A percentile compares a stretch with the other conserved stretches of the same genome.
phyloP scores from a whole-genome alignment of 2,888 invertebrate genomes.

The Diplazon laetatorius region DNA sequence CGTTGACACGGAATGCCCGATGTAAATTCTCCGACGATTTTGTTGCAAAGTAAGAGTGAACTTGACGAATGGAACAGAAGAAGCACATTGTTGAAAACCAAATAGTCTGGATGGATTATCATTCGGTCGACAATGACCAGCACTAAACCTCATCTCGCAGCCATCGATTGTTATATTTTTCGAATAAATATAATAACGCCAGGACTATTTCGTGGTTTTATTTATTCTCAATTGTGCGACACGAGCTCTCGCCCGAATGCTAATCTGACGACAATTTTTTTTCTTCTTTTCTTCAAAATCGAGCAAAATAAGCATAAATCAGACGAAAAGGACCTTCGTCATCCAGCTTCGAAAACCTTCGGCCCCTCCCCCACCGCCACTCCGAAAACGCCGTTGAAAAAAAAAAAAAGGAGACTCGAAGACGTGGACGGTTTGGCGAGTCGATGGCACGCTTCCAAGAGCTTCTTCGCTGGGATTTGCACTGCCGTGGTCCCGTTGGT shows the following conservation, averaged over 20 bases:
- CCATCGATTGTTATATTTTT: no score
- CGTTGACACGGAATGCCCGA: no score
- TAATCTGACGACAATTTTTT: neutral
- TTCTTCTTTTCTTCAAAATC: no score
- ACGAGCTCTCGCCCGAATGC: neutral
- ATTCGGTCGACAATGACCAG: no score
- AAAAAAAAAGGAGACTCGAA: slow-evolving; percentile 4
- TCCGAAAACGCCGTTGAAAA: neutral
- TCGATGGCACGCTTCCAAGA: slow-evolving; percentile 74
- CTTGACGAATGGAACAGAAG: no score
- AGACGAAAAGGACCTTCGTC: slow-evolving; percentile 8
- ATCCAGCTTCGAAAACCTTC: neutral
- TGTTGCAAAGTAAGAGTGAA: no score
- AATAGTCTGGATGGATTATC: no score
- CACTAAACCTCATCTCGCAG: no score
- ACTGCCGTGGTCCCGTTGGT: slow-evolving; percentile 20
- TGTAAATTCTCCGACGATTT: no score
- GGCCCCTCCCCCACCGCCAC: slow-evolving; percentile 21
- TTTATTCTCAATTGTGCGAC: neutral
- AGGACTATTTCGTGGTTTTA: slow-evolving; percentile 1
- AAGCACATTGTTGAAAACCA: no score
- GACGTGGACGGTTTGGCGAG: slow-evolving; percentile 68
- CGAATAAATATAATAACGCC: neutral
- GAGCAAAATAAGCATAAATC: slow-evolving; percentile 19
- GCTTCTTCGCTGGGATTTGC: slow-evolving; percentile 51